Percentiles rank a stretch among this genome's conserved stretches.
Conservation (phyloP, 2,888 invertebrate genomes). For the Limnephilus lunatus region DNA sequence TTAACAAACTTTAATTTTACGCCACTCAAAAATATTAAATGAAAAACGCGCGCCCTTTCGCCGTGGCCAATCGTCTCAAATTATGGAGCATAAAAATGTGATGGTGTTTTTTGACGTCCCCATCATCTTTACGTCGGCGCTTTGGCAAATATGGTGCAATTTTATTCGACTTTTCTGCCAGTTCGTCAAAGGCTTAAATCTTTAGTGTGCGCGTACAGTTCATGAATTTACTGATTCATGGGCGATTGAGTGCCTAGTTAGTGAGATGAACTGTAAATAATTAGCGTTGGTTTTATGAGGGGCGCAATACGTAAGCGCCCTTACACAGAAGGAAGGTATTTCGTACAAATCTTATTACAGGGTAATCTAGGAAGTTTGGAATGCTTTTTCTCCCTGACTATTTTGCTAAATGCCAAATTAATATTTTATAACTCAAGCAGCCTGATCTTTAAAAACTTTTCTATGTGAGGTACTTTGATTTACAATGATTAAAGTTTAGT, state of each 20-base stretch:
- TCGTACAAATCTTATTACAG: background rate
- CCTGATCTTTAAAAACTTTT: too few species aligned
- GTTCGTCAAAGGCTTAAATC: conserved; percentile 2
- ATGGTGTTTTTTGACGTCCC: conserved; percentile 32
- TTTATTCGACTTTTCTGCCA: conserved; percentile 11
- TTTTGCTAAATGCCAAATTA: background rate
- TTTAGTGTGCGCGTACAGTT: background rate
- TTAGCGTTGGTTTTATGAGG: background rate
- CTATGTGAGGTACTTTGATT: too few species aligned
- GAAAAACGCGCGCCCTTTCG: conserved; percentile 19
- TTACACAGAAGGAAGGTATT: too few species aligned
- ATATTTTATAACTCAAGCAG: too few species aligned
- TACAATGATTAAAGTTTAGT: too few species aligned
- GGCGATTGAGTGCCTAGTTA: background rate
- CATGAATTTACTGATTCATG: background rate
- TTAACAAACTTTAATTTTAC: conserved; percentile 24
- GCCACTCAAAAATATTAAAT: conserved; percentile 37
- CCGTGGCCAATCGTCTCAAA: conserved; percentile 3
- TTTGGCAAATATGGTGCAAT: conserved; percentile 42
- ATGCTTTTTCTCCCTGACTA: background rate
- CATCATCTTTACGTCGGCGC: conserved; percentile 34
- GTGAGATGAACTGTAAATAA: background rate
- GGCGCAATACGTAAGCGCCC: background rate
- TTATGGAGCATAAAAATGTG: conserved; percentile 37
- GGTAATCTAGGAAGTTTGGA: background rate